Evolutionary conservation across 2,113 vertebrate species (phyloP).

Genomic region (Pelusios castaneus): DNA sequence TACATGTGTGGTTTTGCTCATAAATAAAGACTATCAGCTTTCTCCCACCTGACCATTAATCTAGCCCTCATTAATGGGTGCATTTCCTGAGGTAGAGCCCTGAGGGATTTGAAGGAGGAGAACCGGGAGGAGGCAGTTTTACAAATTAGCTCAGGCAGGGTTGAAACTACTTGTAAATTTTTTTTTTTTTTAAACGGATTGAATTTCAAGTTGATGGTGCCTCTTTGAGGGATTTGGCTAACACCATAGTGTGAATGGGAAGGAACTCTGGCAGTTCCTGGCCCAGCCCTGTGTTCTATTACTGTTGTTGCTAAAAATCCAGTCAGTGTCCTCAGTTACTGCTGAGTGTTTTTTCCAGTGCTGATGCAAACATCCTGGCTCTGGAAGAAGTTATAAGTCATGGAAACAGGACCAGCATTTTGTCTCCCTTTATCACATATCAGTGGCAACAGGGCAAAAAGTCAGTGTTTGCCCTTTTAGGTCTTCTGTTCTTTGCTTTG

Average conservation of each 20-base stretch:
- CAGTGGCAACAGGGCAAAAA: not conserved
- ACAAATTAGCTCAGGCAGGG: not conserved
- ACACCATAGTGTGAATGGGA: not conserved
- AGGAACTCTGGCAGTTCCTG: not conserved
- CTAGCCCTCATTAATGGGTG: not conserved
- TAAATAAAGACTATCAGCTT: not conserved
- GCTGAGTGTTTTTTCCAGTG: too few relatives aligned
- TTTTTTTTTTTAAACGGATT: not conserved
- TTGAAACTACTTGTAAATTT: not conserved
- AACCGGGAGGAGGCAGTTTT: not conserved
- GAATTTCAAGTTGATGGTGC: not conserved
- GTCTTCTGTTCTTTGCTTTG: not conserved
- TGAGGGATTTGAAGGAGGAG: not conserved
- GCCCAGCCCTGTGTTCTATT: not conserved
- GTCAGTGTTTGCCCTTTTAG: not conserved
- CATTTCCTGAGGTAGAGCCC: not conserved
- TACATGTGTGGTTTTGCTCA: not conserved
- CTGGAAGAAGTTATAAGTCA: not conserved
- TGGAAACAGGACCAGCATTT: not conserved
- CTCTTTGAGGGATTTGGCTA: not conserved
- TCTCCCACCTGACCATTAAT: not conserved
- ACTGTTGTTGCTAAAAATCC: not conserved
- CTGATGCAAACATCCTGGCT: not conserved
- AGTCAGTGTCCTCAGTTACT: not conserved
- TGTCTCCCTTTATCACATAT: too few relatives aligned